Evolutionary conservation across 2,797 vertebrate genomes (phyloP), one percentile per base, ranked within the genome.

Genomic region (Euphonia xanthogaster): DNA sequence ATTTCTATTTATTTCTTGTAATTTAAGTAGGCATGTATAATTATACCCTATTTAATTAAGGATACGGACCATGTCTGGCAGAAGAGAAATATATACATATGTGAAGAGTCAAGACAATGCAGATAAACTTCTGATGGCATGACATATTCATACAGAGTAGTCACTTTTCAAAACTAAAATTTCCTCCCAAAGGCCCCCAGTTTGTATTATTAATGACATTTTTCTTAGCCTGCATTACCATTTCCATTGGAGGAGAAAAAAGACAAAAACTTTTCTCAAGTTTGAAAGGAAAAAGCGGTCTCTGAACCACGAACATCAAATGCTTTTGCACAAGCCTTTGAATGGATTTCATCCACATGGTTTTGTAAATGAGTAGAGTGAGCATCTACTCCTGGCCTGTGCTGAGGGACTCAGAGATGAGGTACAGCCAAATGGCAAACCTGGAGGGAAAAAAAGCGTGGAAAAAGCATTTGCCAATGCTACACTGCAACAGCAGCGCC

Each of bases 41-140:
- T 96, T 96, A 90, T 27, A 84, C 50, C 30, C 61, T 97, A 94
- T 95, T 97, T 97, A 97, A 97, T 97, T 94, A 93, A 81, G 37
- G 93, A 47, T 82, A 95, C 76, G 40, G 67, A 68, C 74, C 70
- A 50, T 54, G 47, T 86, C 76, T 96, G 91, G 76, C 80, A 96
- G 80, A 94, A 91, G 68, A 90, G 42, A 87, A 83, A 94, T 83
- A 92, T 9, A 81, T 73, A 88, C 74, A 44, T 95, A 68, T 95
- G 80, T 66, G 82, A 88, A 91, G 71, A 96, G 90, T 91, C 81
- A 94, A 96, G 89, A 93, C 93, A 91, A 96, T 96, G 88, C 93
- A 93, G 93, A 87, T 71, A 95, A 88, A 76, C 77, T 93, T 94
- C 54, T 93, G 80, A 95, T 82, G 79, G 57, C 57, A 77, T 72